These are phyloP conservation scores for Hippopotamyrus pictus DNA, from an alignment of 2,797 vertebrate species.

Conservation along the genomic window DNA sequence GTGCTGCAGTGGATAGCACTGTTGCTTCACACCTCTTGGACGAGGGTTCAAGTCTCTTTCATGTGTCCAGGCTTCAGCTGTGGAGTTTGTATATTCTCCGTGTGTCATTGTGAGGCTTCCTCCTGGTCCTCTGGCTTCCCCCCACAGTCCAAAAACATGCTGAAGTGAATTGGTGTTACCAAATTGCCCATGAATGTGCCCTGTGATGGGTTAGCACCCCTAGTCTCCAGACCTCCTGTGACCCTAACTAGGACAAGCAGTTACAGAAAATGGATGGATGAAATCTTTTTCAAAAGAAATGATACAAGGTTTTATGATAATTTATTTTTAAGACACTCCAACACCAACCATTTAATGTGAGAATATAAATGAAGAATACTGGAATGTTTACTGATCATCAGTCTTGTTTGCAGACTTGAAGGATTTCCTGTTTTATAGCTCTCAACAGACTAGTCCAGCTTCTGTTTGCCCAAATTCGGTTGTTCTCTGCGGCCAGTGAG, in stretches of 20 bases:
- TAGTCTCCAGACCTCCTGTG: neutral
- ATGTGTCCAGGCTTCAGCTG: neutral
- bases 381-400: neutral
- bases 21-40: neutral
- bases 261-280: neutral
- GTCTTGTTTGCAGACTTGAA: neutral
- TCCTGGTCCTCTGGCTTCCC: neutral
- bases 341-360: neutral
- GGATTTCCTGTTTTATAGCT: neutral
- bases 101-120: neutral
- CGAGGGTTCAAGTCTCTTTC: neutral
- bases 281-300: neutral
- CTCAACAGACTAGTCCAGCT: neutral
- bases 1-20: neutral
- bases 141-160: neutral
- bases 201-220: neutral
- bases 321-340: neutral
- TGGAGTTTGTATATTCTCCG: neutral
- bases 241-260: neutral
- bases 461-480: neutral
- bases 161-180: neutral
- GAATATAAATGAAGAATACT: neutral
- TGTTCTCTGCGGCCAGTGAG: neutral
- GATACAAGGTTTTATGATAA: neutral
- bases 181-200: neutral